Evolutionary conservation across 2,797 vertebrate species (phyloP).

Genomic region (Lepus townsendii): DNA sequence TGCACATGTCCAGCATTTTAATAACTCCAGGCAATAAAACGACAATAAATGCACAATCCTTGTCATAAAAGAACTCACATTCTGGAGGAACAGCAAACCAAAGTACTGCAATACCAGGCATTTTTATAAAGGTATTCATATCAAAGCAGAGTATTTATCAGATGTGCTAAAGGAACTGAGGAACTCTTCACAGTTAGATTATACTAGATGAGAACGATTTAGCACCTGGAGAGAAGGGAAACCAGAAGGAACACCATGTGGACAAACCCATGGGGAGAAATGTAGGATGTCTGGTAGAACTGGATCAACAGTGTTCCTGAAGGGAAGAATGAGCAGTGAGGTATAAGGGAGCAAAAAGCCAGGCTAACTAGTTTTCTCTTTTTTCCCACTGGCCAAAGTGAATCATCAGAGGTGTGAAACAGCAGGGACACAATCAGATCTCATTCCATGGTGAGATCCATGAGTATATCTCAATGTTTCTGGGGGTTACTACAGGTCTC

Average conservation of each 20-base stretch:
- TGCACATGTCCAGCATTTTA: conserved; percentile 9
- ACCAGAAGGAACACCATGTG: background rate
- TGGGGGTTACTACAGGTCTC: background rate
- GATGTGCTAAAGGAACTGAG: background rate
- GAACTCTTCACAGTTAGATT: background rate
- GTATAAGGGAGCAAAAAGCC: background rate
- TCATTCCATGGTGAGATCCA: background rate
- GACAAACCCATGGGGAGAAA: background rate
- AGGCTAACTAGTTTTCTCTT: background rate
- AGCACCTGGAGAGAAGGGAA: background rate
- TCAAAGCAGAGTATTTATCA: background rate
- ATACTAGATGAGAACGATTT: background rate
- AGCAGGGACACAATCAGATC: background rate
- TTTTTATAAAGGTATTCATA: conserved; percentile 47
- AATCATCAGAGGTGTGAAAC: background rate
- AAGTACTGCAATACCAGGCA: background rate
- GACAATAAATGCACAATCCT: background rate
- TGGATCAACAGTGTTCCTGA: background rate
- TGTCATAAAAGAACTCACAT: background rate
- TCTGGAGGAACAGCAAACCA: conserved; percentile 25
- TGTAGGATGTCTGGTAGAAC: accelerated
- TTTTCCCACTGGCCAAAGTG: background rate
- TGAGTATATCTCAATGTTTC: background rate
- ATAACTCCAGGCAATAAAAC: conserved; percentile 17
- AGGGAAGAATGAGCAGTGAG: background rate